phyloP scores from a whole-genome alignment of 2,797 vertebrate species.

The Vespertilio murinus region DNA sequence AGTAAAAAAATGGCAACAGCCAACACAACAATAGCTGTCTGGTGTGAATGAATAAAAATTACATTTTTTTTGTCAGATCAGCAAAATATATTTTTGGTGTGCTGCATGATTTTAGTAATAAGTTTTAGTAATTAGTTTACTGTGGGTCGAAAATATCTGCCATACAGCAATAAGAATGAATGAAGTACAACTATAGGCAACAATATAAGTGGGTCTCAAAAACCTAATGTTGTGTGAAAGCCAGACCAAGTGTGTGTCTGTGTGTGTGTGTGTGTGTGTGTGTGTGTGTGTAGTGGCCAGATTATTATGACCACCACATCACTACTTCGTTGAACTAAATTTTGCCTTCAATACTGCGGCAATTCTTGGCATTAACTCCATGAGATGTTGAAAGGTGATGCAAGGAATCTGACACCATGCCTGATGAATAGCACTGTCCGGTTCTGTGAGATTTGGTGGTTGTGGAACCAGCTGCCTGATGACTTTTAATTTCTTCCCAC shows the following conservation, averaged over 20 bases:
- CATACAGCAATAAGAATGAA: not conserved
- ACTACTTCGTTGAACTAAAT: no score
- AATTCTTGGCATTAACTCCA: no score
- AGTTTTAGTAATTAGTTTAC: not conserved
- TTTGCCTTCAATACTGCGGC: no score
- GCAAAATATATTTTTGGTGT: not conserved
- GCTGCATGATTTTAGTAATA: not conserved
- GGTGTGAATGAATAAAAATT: not conserved
- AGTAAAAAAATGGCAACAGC: not conserved
- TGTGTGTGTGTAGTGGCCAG: fast-evolving
- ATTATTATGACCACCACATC: no score
- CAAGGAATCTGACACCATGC: no score
- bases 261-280: no score
- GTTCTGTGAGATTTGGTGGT: no score
- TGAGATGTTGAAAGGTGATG: no score
- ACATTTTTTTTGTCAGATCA: not conserved
- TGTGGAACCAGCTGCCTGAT: no score
- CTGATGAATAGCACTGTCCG: no score
- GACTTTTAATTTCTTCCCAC: no score
- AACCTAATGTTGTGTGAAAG: not conserved
- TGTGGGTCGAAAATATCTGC: not conserved
- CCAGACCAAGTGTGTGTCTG: no score
- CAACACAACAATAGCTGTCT: not conserved
- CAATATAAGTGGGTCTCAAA: not conserved
- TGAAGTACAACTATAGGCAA: not conserved